Evolutionary conservation across 2,888 invertebrate species (phyloP).

Genomic region (Orchestes rusci): DNA sequence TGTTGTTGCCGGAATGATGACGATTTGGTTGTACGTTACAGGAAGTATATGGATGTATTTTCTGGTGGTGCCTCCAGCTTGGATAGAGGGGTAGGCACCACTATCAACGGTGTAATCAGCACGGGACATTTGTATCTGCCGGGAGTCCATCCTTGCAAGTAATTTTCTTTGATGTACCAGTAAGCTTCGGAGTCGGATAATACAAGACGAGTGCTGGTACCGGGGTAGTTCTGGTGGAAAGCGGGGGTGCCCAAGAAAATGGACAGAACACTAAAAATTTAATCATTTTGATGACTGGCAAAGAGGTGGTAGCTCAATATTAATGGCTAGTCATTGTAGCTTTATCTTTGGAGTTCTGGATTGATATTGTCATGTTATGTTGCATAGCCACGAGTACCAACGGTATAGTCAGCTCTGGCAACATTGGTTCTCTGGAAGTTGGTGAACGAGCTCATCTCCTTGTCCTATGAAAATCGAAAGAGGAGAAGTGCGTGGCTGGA

Average conservation of each 20-base stretch:
- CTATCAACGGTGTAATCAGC: slow-evolving; percentile 13
- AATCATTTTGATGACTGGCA: neutral
- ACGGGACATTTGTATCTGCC: slow-evolving; percentile 1
- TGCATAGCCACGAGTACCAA: too few species aligned
- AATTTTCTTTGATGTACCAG: slow-evolving; percentile 9
- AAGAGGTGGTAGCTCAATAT: neutral
- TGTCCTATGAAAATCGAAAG: too few species aligned
- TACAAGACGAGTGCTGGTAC: slow-evolving; percentile 8
- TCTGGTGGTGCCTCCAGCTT: slow-evolving; percentile 12
- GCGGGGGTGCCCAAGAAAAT: neutral
- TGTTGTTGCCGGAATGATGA: slow-evolving; percentile 8
- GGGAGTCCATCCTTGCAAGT: slow-evolving; percentile 14
- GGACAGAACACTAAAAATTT: too few species aligned
- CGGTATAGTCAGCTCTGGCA: too few species aligned
- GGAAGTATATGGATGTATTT: slow-evolving; percentile 8
- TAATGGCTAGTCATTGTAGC: too few species aligned
- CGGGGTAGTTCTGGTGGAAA: slow-evolving; percentile 14
- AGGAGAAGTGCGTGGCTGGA: too few species aligned
- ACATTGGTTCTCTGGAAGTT: too few species aligned
- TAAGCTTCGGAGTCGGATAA: slow-evolving; percentile 17
- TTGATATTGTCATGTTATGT: too few species aligned
- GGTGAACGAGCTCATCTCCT: too few species aligned
- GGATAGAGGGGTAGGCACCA: slow-evolving; percentile 9
- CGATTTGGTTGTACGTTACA: slow-evolving; percentile 7
- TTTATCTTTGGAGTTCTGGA: too few species aligned